Evolutionary conservation across 2,113 vertebrate genomes (phyloP), one percentile per base, ranked within the genome.

Genomic region (Phaethon lepturus): DNA sequence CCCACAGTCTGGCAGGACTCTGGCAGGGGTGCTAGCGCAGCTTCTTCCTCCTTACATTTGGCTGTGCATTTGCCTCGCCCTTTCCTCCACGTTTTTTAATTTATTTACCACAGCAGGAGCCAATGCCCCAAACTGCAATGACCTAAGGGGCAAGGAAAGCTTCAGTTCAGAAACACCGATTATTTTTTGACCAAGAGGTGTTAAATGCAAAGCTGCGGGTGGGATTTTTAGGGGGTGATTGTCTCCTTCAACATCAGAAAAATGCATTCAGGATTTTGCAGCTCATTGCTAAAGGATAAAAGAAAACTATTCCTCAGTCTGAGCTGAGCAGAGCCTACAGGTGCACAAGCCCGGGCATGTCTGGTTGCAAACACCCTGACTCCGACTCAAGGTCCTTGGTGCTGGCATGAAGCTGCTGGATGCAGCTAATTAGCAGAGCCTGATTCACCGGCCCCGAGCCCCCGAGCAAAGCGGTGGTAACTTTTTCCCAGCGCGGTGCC

Each of bases 401-500:
- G 63, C 72, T 0, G 1, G 11, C 9, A 31, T 55, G 60, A 91
- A 85, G 86, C 64, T 91, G 31, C 63, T 91, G 89, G 84, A 87
- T 93, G 87, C 69, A 62, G 44, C 52, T 95, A 28, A 85, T 95
- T 75, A 94, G 49, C 1, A 0, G 58, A 68, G 68, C 66, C 90
- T 95, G 95, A 95, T 94, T 97, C 84, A 96, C 84, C 66, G 2
- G 86, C 69, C 69, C 53, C 5, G 3, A 68, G 68, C 73, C 92
- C 79, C 58, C 0, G 2, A 73, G 53, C 17, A 0, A 75, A 77
- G 53, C 3, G 2, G 18, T 71, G 33, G 47, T 93, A 94, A 94
- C 35, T 82, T 94, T 96, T 96, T 96, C 96, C 95, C 5, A 5
- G 74, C 12, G 0, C 0, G 0, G 11, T 42, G 74, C 95, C 95